Conservation (phyloP, 2,888 invertebrate genomes). For the Meteorus colon region DNA sequence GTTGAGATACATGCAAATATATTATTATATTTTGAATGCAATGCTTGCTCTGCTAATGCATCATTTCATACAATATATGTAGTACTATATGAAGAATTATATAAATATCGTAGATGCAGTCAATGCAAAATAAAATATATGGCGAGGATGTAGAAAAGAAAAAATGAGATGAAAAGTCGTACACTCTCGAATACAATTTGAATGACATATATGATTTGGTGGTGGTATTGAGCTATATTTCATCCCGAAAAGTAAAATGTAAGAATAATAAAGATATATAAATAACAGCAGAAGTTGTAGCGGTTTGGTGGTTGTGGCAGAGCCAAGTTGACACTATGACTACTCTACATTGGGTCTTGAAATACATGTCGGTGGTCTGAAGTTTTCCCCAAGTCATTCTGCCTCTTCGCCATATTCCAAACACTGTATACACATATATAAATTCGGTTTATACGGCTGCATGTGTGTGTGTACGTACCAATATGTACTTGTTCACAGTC, state of each 20-base stretch:
- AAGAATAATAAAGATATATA: neutral
- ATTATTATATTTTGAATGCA: no score
- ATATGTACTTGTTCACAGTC: constrained; percentile 19
- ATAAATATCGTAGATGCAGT: no score
- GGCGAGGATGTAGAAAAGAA: no score
- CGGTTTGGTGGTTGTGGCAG: neutral
- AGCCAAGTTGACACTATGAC: constrained; percentile 2
- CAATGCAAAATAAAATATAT: no score
- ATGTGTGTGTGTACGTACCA: neutral
- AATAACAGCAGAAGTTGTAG: neutral
- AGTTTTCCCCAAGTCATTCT: constrained; percentile 16
- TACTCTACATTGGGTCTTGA: neutral
- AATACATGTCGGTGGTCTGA: constrained; percentile 7
- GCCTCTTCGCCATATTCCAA: neutral
- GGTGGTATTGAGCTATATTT: neutral
- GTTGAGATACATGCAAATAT: no score
- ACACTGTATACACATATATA: neutral
- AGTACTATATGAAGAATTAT: no score
- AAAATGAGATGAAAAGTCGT: no score
- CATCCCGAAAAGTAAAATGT: neutral
- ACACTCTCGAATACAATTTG: no score
- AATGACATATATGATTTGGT: no score
- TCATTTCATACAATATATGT: no score
- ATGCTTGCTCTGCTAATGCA: no score
- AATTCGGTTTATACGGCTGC: neutral